Conservation (phyloP, 2,797 vertebrate genomes). For the Malacoraja senta region DNA sequence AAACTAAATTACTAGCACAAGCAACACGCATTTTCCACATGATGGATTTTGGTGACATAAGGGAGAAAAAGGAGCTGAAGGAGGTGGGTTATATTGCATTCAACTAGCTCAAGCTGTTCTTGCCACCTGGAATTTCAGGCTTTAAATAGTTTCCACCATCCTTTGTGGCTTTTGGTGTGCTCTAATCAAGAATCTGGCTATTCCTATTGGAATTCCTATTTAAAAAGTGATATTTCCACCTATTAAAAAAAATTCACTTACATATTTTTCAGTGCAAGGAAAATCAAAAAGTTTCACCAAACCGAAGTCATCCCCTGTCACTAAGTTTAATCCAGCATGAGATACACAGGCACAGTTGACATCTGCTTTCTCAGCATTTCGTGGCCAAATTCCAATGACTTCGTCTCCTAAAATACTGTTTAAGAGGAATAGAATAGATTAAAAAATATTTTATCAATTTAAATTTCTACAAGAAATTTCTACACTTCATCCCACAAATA, state of each 20-base stretch:
- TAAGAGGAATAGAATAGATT: conserved; percentile 42
- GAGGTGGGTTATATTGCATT: not conserved
- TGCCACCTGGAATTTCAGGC: not conserved
- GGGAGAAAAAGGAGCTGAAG: not conserved
- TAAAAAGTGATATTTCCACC: not conserved
- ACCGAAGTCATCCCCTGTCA: conserved; percentile 87
- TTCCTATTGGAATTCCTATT: not conserved
- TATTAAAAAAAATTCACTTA: conserved; percentile 55
- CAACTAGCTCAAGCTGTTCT: not conserved
- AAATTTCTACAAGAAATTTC: not conserved
- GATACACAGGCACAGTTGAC: conserved; percentile 90
- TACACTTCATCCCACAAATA: not conserved
- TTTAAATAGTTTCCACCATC: not conserved
- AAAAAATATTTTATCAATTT: not conserved
- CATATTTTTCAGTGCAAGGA: conserved; percentile 86
- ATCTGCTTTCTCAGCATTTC: conserved; percentile 83
- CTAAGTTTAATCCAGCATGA: conserved; percentile 77
- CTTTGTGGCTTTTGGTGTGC: not conserved
- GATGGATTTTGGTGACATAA: not conserved
- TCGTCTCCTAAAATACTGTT: conserved; percentile 84
- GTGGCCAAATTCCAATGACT: conserved; percentile 87
- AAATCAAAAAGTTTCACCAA: conserved; percentile 93
- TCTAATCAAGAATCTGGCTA: not conserved
- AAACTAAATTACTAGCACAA: not conserved
- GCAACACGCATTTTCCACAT: too few relatives aligned